These are phyloP conservation scores for Saguinus imperator DNA, from an alignment of 2,113 vertebrate species.

Conservation along the genomic window DNA sequence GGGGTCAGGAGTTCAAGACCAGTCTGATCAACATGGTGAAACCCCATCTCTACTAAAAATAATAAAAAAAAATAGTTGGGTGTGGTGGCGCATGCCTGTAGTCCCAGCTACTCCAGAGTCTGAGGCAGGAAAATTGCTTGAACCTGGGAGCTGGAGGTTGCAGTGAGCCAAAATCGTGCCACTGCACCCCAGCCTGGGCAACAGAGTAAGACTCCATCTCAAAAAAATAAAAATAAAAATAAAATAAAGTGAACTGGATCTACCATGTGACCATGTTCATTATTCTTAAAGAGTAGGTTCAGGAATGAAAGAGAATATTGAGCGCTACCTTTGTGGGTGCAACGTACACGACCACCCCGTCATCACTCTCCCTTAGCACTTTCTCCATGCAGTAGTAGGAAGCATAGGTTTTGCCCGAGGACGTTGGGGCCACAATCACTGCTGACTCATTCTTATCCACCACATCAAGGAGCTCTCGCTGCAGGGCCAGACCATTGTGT, in stretches of 20 bases:
- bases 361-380: constrained; percentile 78
- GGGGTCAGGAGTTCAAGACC: no score
- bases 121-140: no score
- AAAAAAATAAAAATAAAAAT: neutral
- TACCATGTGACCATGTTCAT: accelerated
- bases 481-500: neutral
- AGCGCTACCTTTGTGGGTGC: constrained; percentile 84
- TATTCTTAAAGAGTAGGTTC: neutral
- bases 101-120: no score
- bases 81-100: no score
- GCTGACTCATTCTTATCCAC: constrained; percentile 86
- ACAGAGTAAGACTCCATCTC: no score
- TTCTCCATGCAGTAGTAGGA: constrained; percentile 87
- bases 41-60: no score
- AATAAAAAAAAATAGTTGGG: no score
- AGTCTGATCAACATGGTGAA: no score
- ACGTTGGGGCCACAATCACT: constrained; percentile 84
- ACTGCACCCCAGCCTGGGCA: no score
- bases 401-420: constrained; percentile 85
- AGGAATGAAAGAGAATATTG: neutral
- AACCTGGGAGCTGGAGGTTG: no score
- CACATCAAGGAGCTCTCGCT: constrained; percentile 84
- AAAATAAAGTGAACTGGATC: neutral
- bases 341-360: constrained; percentile 83
- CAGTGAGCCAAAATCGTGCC: no score